Evolutionary conservation across 2,113 vertebrate genomes (phyloP).

Genomic region (Eublepharis macularius): DNA sequence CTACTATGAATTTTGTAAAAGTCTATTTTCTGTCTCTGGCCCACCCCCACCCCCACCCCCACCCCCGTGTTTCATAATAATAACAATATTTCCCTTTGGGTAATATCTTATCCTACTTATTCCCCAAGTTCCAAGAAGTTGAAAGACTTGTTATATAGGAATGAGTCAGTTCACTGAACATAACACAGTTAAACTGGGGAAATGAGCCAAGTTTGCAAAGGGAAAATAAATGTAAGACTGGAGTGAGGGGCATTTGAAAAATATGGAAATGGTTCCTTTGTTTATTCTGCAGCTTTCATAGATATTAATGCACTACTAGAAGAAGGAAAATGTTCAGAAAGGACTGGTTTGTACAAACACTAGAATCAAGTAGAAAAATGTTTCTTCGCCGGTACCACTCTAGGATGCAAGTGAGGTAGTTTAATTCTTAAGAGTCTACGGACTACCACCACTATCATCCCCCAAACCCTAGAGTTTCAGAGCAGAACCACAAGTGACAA

Average conservation of each 20-base stretch:
- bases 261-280: not conserved
- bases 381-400: not conserved
- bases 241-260: not conserved
- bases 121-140: not conserved
- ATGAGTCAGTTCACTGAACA: not conserved
- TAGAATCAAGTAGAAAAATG: too few relatives aligned
- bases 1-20: too few relatives aligned
- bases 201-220: not conserved
- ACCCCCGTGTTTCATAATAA: not conserved
- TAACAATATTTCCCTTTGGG: not conserved
- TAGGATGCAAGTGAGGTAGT: not conserved
- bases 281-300: not conserved
- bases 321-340: not conserved
- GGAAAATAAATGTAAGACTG: not conserved
- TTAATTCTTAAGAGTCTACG: too few relatives aligned
- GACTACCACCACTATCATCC: too few relatives aligned
- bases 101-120: not conserved
- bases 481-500: too few relatives aligned
- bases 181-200: not conserved
- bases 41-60: too few relatives aligned
- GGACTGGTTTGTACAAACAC: too few relatives aligned
- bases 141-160: not conserved
- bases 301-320: not conserved
- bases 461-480: too few relatives aligned
- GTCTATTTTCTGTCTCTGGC: too few relatives aligned